A percentile compares a stretch with the other conserved stretches of the same genome.
Conservation (phyloP, 2,888 invertebrate genomes). For the Oligia latruncula region DNA sequence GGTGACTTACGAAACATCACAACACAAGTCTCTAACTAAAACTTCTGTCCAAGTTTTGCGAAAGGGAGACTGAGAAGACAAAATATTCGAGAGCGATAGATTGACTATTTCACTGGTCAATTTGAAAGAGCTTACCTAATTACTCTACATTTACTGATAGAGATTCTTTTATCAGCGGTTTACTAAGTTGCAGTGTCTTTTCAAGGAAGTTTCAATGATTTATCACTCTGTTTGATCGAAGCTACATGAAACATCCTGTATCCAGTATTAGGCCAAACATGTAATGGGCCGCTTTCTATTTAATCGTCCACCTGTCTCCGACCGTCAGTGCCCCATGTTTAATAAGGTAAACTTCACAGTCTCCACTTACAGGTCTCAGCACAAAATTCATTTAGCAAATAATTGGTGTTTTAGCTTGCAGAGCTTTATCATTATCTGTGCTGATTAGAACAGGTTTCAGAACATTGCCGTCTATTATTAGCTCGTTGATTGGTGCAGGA, state of each 20-base stretch:
- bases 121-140: neutral
- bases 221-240: conserved; percentile 33
- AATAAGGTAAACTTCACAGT: conserved; percentile 51
- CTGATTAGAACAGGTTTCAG: conserved; percentile 27
- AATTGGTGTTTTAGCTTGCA: conserved; percentile 31
- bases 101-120: too few relatives aligned
- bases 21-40: too few relatives aligned
- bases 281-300: conserved; percentile 58
- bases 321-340: conserved; percentile 35
- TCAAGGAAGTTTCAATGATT: conserved; percentile 35
- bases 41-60: neutral
- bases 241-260: conserved; percentile 46
- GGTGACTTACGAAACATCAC: neutral
- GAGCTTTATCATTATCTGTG: conserved; percentile 22
- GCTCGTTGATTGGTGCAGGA: conserved; percentile 4
- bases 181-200: neutral
- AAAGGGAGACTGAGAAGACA: neutral
- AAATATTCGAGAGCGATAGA: neutral
- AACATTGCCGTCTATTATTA: conserved; percentile 27
- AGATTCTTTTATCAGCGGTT: neutral
- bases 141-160: neutral
- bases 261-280: conserved; percentile 50
- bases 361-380: conserved; percentile 14
- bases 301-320: conserved; percentile 60
- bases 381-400: conserved; percentile 46